phyloP scores from a whole-genome alignment of 1,140 invertebrate species.

The Holcopasites calliopsidis region DNA sequence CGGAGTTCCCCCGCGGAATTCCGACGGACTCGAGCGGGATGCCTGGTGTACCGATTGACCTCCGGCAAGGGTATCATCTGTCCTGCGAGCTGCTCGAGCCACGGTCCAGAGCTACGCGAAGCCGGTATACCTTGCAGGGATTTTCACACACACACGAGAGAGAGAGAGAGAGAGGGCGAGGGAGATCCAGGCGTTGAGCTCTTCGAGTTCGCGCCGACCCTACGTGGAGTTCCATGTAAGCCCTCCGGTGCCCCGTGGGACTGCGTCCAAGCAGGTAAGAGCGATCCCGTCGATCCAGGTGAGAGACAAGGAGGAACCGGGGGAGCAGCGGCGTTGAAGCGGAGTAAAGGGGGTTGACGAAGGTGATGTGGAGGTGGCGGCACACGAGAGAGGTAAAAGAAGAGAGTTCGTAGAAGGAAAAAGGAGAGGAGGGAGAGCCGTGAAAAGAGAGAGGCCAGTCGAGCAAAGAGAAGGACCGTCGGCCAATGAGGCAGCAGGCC shows the following conservation, averaged over 20 bases:
- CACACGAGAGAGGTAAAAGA: conserved; percentile 42
- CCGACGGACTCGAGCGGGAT: neutral
- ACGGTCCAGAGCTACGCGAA: neutral
- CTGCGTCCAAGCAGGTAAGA: conserved; percentile 40
- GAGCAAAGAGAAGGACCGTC: conserved; percentile 59
- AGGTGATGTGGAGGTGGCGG: conserved; percentile 14
- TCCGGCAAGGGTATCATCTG: conserved; percentile 43
- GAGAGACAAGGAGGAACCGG: conserved; percentile 25
- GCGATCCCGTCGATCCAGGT: conserved; percentile 9
- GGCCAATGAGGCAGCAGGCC: conserved; percentile 67
- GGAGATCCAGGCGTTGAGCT: conserved; percentile 66
- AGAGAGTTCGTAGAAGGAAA: conserved; percentile 59
- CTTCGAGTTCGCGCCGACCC: conserved; percentile 56
- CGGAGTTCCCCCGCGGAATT: neutral
- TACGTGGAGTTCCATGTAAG: conserved; percentile 40
- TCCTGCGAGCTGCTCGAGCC: conserved; percentile 26
- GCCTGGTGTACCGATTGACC: conserved; percentile 39
- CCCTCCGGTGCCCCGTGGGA: conserved; percentile 47
- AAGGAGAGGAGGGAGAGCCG: conserved; percentile 64
- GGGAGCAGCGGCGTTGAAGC: neutral
- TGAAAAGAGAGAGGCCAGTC: conserved; percentile 61
- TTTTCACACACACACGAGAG: conserved; percentile 17
- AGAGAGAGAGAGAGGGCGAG: conserved; percentile 18
- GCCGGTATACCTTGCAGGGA: conserved; percentile 30
- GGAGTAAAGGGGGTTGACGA: neutral